Percentiles rank a stretch among this genome's conserved stretches.
phyloP scores from a whole-genome alignment of 1,140 invertebrate genomes.

The Lutraria rhynchaena region DNA sequence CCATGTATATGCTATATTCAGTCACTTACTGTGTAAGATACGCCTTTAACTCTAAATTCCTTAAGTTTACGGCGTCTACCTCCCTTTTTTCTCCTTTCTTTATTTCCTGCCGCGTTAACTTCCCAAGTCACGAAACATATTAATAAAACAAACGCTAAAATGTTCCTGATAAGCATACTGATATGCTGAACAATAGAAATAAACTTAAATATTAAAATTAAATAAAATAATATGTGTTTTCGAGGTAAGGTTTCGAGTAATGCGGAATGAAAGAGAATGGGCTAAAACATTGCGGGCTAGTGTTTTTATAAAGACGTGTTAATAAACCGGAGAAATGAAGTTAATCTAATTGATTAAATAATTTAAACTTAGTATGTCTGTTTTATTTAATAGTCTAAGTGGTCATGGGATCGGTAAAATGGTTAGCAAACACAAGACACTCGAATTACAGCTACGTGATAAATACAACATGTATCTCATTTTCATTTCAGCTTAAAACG shows the following conservation, averaged over 20 bases:
- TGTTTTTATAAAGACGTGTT: background rate
- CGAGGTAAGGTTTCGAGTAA: no score
- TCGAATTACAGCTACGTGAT: no score
- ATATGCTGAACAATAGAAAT: no score
- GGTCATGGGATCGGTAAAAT: no score
- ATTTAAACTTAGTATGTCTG: slow-evolving; percentile 42
- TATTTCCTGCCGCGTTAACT: background rate
- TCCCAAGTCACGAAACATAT: background rate
- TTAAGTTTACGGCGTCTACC: slow-evolving; percentile 15
- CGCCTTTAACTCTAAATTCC: slow-evolving; percentile 31
- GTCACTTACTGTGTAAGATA: slow-evolving; percentile 5
- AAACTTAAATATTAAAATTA: no score
- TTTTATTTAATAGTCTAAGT: background rate
- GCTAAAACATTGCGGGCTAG: background rate
- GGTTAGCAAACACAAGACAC: no score
- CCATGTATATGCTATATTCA: no score
- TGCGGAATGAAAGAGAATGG: slow-evolving; percentile 19
- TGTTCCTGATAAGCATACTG: background rate
- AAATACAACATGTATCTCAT: no score
- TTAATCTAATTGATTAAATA: slow-evolving; percentile 58
- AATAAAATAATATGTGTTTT: no score
- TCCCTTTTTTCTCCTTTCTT: slow-evolving; percentile 10
- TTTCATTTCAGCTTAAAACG: no score
- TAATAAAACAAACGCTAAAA: background rate
- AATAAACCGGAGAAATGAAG: background rate